Percentiles rank a stretch among this genome's conserved stretches.
Conservation (phyloP, 1,140 invertebrate genomes). For the Mylabris phalerata region DNA sequence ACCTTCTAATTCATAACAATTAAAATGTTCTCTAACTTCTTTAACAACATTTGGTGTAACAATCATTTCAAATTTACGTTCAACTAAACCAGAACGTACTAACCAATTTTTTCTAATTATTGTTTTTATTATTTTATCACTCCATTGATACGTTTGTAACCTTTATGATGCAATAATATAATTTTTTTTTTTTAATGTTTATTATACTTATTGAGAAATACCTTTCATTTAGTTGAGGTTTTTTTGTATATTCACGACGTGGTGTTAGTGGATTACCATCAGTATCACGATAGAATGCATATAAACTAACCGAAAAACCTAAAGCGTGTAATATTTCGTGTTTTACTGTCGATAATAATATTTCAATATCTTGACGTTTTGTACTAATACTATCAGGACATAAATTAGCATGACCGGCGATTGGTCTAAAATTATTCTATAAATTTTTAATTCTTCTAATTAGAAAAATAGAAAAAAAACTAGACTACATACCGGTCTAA, state of each 20-base stretch:
- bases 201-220: constrained; percentile 45
- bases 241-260: constrained; percentile 72
- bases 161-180: constrained; percentile 43
- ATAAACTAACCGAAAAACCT: constrained; percentile 91
- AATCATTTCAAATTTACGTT: constrained; percentile 76
- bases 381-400: constrained; percentile 94
- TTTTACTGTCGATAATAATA: constrained; percentile 92
- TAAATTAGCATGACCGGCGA: constrained; percentile 97
- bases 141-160: constrained; percentile 89
- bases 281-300: constrained; percentile 85
- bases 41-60: constrained; percentile 84
- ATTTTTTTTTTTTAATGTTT: background rate
- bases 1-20: constrained; percentile 84
- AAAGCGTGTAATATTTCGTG: constrained; percentile 98
- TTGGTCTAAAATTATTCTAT: constrained; percentile 59
- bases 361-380: constrained; percentile 86
- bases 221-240: constrained; percentile 82
- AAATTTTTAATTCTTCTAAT: no score
- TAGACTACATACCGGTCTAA: constrained; percentile 65
- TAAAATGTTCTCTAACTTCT: constrained; percentile 85
- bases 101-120: constrained; percentile 77
- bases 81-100: constrained; percentile 68
- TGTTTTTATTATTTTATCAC: constrained; percentile 77
- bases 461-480: no score
- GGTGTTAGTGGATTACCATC: constrained; percentile 78